Evolutionary conservation across 2,797 vertebrate genomes (phyloP), one percentile per base, ranked within the genome.

Genomic region (Arnoldichthys spilopterus): DNA sequence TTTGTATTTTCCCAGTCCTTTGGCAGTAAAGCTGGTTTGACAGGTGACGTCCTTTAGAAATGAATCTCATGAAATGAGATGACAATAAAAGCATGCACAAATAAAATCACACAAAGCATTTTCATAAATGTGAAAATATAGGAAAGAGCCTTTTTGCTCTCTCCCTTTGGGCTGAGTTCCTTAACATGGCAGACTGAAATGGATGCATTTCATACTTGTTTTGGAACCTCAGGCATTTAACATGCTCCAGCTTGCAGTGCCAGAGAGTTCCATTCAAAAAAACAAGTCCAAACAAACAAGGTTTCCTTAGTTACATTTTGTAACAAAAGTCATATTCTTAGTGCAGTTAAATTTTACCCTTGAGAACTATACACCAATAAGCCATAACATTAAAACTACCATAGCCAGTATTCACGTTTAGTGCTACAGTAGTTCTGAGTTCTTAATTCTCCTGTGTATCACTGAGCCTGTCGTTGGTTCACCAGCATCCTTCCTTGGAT

Each of bases 181-280:
- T 73, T 64, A 45, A 67, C 28, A 68, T 40, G 8, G 73, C 34
- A 73, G 54, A 74, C 32, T 15, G 75, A 53, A n/a, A 72, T 51
- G 66, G 20, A 43, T n/a, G 9, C 28, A 6, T 72, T 64, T 76
- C 26, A 20, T 47, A 64, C 53, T 47, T 81, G 30, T 24, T 43
- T n/a, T n/a, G 4, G 24, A 67, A 61, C 16, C 54, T 51, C 20
- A 45, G 30, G n/a, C 1, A 8, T 64, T 24, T 24, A 40, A 73
- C 69, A 56, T 54, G 45, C 16, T 30, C 34, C 66, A 71, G 6
- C 74, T 69, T 69, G 49, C 20, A 45, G 49, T 56, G 47, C 32
- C 28, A 77, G 62, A 72, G 56, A 69, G 58, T 63, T 26, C 43
- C n/a, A 28, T 51, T 51, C 63, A 64, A 74, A 15, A 75, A 40